A percentile compares a stretch with the other conserved stretches of the same genome.
These are phyloP conservation scores for Epistrophe eligans DNA, from an alignment of 2,888 invertebrate species.

Conservation along the genomic window DNA sequence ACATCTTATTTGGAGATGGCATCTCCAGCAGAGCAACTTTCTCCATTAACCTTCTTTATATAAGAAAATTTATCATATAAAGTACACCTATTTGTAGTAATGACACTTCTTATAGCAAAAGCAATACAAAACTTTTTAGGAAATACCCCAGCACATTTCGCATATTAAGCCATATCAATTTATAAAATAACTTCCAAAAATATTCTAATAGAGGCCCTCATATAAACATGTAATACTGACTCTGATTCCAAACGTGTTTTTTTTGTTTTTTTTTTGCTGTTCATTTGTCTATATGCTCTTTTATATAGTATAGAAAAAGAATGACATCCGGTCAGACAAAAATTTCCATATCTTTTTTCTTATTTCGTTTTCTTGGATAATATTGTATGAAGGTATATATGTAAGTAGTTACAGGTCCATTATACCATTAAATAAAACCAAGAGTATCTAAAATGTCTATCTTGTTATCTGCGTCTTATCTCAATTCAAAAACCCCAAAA, in stretches of 20 bases:
- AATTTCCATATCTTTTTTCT: not conserved
- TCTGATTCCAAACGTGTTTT: not conserved
- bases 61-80: conserved; percentile 35
- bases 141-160: not conserved
- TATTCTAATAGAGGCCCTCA: not conserved
- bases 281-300: not conserved
- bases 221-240: too few relatives aligned
- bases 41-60: conserved; percentile 37
- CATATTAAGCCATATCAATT: conserved; percentile 38
- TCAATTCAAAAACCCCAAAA: not conserved
- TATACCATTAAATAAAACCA: conserved; percentile 13
- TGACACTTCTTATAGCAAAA: conserved; percentile 31
- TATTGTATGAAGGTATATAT: not conserved
- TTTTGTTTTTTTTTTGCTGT: not conserved
- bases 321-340: conserved; percentile 11
- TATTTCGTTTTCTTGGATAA: not conserved
- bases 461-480: conserved; percentile 18
- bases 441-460: conserved; percentile 9
- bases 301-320: not conserved
- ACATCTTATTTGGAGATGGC: conserved; percentile 14
- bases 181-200: conserved; percentile 19
- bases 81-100: conserved; percentile 34
- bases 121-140: conserved; percentile 24
- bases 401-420: not conserved
- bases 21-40: conserved; percentile 2